These are phyloP conservation scores for Drosophila dunni DNA, from an alignment of 1,140 invertebrate genomes.

Conservation along the genomic window DNA sequence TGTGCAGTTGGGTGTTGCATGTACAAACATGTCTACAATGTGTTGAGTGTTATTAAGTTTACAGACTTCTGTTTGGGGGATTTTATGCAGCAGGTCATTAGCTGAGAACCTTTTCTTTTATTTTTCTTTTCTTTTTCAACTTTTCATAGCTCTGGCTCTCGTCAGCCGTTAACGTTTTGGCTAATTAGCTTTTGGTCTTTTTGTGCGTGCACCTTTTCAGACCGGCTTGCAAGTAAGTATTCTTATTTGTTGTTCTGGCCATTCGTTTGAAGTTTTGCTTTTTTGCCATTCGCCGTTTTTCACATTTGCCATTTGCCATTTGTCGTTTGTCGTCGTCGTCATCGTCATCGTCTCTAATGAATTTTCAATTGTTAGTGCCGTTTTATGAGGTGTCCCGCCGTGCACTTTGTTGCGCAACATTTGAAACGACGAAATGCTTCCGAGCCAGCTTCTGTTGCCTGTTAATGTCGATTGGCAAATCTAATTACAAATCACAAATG, in stretches of 20 bases:
- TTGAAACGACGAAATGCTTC: slow-evolving; percentile 22
- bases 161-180: slow-evolving; percentile 71
- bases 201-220: slow-evolving; percentile 64
- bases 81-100: slow-evolving; percentile 47
- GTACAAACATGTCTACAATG: slow-evolving; percentile 28
- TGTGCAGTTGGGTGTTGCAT: slow-evolving; percentile 9
- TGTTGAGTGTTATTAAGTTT: slow-evolving; percentile 39
- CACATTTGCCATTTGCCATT: slow-evolving; percentile 12
- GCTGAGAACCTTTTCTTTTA: slow-evolving; percentile 37
- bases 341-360: slow-evolving; percentile 61
- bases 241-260: slow-evolving; percentile 2
- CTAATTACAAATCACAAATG: slow-evolving; percentile 81
- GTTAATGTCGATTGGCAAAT: slow-evolving; percentile 56
- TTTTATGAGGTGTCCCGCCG: slow-evolving; percentile 77
- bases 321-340: not conserved
- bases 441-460: slow-evolving; percentile 35
- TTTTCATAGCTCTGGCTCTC: slow-evolving; percentile 56
- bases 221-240: slow-evolving; percentile 48
- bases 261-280: slow-evolving; percentile 7
- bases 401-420: slow-evolving; percentile 54
- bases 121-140: too few species aligned
- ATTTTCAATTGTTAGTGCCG: slow-evolving; percentile 79
- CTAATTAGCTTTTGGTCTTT: slow-evolving; percentile 74
- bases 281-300: slow-evolving; percentile 38
- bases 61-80: not conserved